phyloP scores from a whole-genome alignment of 1,140 invertebrate genomes.

The Lepidotrigona ventralis region DNA sequence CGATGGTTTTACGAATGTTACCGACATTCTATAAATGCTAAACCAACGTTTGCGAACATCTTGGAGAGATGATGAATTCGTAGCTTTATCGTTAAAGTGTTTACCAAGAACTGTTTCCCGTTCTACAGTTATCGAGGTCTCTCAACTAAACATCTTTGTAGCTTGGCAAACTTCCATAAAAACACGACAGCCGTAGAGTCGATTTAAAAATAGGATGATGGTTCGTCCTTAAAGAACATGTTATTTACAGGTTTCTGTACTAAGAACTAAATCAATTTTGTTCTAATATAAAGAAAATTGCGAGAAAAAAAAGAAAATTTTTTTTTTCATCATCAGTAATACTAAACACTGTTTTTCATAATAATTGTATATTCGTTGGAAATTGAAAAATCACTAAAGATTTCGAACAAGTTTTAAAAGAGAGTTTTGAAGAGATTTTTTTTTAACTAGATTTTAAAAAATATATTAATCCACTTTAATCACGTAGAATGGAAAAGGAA shows the following conservation, averaged over 20 bases:
- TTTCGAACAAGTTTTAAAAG: too few species aligned
- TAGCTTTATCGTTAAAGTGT: constrained; percentile 3
- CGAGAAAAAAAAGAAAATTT: neutral
- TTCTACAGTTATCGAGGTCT: neutral
- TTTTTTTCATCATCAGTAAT: neutral
- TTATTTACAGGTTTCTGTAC: neutral
- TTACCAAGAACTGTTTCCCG: neutral
- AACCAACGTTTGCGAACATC: neutral
- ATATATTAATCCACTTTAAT: too few species aligned
- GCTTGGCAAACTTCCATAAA: constrained; percentile 21
- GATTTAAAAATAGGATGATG: constrained; percentile 28
- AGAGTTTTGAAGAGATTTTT: too few species aligned
- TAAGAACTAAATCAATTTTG: neutral
- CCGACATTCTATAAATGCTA: neutral
- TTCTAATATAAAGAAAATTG: neutral
- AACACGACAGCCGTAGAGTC: constrained; percentile 3
- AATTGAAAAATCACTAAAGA: neutral
- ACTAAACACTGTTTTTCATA: neutral
- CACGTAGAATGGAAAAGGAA: too few species aligned
- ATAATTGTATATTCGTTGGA: neutral
- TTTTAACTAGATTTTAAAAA: too few species aligned
- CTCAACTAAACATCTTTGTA: neutral
- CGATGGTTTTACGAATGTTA: neutral
- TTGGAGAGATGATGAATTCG: neutral
- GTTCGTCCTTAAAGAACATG: neutral